Percentiles rank a stretch among this genome's conserved stretches.
Conservation (phyloP, 2,797 vertebrate genomes). For the Cirrhinus molitorella region DNA sequence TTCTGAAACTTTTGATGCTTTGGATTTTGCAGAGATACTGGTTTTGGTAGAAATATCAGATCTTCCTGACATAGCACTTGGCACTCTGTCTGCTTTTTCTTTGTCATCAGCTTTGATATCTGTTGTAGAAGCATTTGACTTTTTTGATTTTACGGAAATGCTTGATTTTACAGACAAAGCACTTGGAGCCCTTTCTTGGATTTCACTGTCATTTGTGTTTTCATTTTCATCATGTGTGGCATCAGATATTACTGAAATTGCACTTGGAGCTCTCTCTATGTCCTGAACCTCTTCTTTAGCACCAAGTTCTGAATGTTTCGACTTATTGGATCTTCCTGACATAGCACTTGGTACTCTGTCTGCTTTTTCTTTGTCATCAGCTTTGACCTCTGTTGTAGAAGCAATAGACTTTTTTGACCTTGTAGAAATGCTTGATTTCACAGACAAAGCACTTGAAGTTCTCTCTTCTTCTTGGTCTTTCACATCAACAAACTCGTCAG, state of each 20-base stretch:
- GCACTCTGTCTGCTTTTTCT: conserved; percentile 2
- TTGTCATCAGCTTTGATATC: neutral
- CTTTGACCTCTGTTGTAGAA: neutral
- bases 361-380: neutral
- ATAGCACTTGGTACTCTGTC: conserved; percentile 30
- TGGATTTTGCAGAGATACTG: conserved; percentile 54
- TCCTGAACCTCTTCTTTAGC: conserved; percentile 15
- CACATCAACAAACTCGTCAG: conserved; percentile 7
- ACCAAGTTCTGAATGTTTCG: conserved; percentile 54
- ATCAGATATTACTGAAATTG: conserved; percentile 38
- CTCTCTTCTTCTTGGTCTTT: conserved; percentile 14
- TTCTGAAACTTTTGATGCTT: conserved; percentile 55
- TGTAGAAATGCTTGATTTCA: conserved; percentile 50
- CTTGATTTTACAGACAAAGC: conserved; percentile 56
- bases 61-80: conserved; percentile 45
- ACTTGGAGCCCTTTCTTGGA: conserved; percentile 56
- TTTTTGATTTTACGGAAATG: conserved; percentile 58
- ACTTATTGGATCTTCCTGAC: conserved; percentile 63
- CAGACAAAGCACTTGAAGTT: conserved; percentile 33
- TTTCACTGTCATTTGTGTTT: conserved; percentile 18
- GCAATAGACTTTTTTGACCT: conserved; percentile 59
- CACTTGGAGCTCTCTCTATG: conserved; percentile 33
- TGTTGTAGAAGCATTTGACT: conserved; percentile 23
- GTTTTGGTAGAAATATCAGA: conserved; percentile 49
- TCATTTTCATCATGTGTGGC: conserved; percentile 22